Evolutionary conservation across 2,113 vertebrate genomes (phyloP).

Genomic region (Cebidichthys violaceus): DNA sequence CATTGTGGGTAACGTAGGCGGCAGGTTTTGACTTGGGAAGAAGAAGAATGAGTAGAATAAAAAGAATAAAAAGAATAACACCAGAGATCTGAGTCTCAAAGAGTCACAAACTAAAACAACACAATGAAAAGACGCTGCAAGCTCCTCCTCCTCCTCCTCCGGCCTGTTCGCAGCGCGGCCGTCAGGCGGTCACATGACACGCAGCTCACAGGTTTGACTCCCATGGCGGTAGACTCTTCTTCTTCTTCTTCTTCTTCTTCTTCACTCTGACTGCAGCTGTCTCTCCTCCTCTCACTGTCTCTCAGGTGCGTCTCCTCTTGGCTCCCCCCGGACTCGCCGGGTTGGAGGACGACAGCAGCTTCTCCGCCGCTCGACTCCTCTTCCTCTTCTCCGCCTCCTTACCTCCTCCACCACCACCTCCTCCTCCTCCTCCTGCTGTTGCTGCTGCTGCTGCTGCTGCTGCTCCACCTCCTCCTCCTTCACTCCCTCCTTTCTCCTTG

Average conservation of each 20-base stretch:
- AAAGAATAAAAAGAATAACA: not conserved
- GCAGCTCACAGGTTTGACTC: not conserved
- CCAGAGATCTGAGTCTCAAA: not conserved
- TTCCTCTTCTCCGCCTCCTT: constrained; percentile 96
- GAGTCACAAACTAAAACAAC: not conserved
- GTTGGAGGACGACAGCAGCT: constrained; percentile 91
- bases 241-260: not conserved
- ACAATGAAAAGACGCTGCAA: not conserved
- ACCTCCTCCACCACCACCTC: constrained; percentile 82
- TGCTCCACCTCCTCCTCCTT: constrained; percentile 82
- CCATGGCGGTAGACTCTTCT: not conserved
- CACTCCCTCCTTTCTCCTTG: constrained; percentile 86
- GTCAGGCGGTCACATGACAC: not conserved
- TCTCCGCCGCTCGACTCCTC: constrained; percentile 92
- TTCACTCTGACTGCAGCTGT: not conserved
- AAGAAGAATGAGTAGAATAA: not conserved
- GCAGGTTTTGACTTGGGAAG: not conserved
- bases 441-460: constrained; percentile 85
- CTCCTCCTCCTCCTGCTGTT: constrained; percentile 60
- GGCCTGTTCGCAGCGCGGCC: not conserved
- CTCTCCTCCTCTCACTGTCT: not conserved
- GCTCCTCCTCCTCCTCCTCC: not conserved
- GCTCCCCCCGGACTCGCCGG: constrained; percentile 94
- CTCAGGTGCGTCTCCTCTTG: constrained; percentile 85
- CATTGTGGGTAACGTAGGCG: constrained; percentile 28